Percentiles rank a stretch among this genome's conserved stretches.
These are phyloP conservation scores for Tapirus terrestris DNA, from an alignment of 2,113 vertebrate species.

Conservation along the genomic window DNA sequence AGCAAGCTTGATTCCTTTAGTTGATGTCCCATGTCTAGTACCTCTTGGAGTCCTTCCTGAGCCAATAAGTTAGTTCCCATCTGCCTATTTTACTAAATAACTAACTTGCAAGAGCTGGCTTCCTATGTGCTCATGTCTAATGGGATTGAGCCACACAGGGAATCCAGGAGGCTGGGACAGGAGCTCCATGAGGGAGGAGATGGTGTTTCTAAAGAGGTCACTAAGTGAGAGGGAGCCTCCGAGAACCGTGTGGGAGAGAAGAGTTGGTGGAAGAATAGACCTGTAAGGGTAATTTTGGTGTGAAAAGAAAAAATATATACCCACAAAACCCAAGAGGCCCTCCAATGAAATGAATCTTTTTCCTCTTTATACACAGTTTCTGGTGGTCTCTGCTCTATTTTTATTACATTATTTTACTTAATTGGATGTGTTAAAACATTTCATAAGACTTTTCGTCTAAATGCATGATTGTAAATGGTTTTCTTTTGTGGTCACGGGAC, in stretches of 20 bases:
- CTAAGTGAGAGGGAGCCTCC: background rate
- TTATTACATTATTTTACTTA: constrained; percentile 31
- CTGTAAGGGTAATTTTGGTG: background rate
- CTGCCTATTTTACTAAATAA: background rate
- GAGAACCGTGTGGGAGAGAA: background rate
- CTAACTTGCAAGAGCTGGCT: background rate
- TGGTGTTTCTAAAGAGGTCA: background rate
- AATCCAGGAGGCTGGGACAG: background rate
- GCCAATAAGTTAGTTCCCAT: background rate
- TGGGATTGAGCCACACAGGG: background rate
- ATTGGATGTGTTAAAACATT: constrained; percentile 35
- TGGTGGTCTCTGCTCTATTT: background rate
- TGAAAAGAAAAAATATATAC: background rate
- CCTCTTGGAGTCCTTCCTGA: background rate
- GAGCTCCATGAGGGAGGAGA: background rate
- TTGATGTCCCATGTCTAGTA: fast-evolving
- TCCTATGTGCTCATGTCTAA: fast-evolving
- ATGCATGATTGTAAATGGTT: background rate
- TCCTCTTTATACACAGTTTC: background rate
- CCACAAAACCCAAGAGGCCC: background rate
- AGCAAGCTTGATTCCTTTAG: fast-evolving
- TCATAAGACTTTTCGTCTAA: background rate
- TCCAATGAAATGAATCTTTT: background rate
- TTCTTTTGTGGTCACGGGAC: constrained; percentile 1
- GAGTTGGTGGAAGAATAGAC: background rate